These are phyloP conservation scores for Physeter macrocephalus DNA, from an alignment of 2,113 vertebrate genomes.

Conservation along the genomic window DNA sequence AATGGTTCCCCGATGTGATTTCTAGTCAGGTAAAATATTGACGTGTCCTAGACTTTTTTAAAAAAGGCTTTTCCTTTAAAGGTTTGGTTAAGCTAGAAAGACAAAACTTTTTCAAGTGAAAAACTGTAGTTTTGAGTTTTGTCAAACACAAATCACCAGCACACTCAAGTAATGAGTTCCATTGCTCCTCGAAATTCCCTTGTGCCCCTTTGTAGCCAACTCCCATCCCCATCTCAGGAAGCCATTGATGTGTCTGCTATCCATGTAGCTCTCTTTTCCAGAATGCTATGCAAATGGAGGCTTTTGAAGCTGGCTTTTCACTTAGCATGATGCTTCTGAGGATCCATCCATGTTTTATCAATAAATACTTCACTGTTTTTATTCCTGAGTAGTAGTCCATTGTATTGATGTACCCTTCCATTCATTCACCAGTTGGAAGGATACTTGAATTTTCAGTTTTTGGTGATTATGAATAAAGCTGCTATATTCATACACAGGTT, in stretches of 20 bases:
- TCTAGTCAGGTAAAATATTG: not conserved
- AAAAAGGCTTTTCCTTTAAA: not conserved
- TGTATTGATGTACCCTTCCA: not conserved
- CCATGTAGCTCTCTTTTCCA: not conserved
- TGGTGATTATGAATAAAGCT: not conserved
- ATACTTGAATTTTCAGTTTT: not conserved
- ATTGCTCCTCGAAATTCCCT: not conserved
- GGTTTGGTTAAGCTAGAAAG: not conserved
- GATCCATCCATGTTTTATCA: not conserved
- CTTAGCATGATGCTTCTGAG: not conserved
- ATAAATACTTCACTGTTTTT: not conserved
- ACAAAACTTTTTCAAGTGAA: not conserved
- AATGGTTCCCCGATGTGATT: not conserved
- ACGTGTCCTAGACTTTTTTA: not conserved
- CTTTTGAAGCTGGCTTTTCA: not conserved
- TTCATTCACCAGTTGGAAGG: not conserved
- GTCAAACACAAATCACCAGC: not conserved
- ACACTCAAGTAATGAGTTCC: not conserved
- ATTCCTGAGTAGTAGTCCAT: not conserved
- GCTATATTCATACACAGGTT: not conserved
- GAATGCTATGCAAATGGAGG: not conserved
- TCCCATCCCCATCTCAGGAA: not conserved
- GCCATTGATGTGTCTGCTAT: not conserved
- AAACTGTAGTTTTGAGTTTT: not conserved
- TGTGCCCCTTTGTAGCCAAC: not conserved